These are phyloP conservation scores for Orthosia gothica DNA, from an alignment of 2,888 invertebrate species.

Conservation along the genomic window DNA sequence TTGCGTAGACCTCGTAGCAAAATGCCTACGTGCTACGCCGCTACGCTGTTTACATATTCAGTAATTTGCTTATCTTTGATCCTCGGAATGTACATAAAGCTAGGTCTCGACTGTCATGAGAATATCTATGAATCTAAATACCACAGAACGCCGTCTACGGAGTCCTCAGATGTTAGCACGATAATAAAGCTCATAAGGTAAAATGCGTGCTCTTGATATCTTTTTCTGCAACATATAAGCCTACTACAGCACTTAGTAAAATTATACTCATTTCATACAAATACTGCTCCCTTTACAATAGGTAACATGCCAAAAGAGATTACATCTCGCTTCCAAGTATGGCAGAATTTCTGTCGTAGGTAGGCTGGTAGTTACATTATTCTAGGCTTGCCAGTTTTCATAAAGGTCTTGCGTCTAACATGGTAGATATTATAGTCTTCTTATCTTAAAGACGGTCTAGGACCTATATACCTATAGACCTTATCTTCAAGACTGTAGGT, in stretches of 20 bases:
- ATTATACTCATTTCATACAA: constrained; percentile 8
- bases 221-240: constrained; percentile 3
- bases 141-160: constrained; percentile 10
- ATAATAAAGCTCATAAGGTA: constrained; percentile 20
- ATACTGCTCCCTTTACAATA: constrained; percentile 10
- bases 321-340: constrained; percentile 28
- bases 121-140: constrained; percentile 42
- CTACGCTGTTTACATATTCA: background rate
- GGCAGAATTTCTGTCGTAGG: background rate
- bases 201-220: constrained; percentile 27
- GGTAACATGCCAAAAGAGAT: constrained; percentile 18
- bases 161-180: constrained; percentile 29
- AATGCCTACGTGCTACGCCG: constrained; percentile 19
- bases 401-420: constrained; percentile 2
- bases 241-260: background rate
- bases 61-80: background rate
- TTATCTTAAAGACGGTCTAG: too few species aligned
- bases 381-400: background rate
- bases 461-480: too few species aligned
- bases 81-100: constrained; percentile 11
- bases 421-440: too few species aligned
- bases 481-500: too few species aligned
- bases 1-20: background rate
- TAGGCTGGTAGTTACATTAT: background rate
- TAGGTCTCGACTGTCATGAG: constrained; percentile 8